phyloP scores from a whole-genome alignment of 92 coral and sea anemone genomes.

The Phymanthus crucifer region DNA sequence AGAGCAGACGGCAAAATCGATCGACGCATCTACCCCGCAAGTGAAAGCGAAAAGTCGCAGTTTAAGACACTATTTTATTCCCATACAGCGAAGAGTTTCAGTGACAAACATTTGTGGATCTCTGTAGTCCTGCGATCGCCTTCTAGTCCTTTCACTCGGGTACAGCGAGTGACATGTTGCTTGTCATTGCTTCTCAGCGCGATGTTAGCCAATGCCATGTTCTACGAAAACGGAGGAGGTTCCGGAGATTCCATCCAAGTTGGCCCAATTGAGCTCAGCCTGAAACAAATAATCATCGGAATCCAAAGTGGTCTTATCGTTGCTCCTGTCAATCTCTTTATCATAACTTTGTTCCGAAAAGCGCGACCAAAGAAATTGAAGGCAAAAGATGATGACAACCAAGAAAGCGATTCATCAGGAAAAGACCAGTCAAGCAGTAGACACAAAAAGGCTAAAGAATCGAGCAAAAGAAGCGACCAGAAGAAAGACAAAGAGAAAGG shows the following conservation, averaged over 20 bases:
- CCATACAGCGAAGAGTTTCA: constrained; percentile 32
- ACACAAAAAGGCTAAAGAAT: not conserved
- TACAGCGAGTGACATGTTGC: constrained; percentile 75
- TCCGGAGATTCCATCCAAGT: constrained; percentile 48
- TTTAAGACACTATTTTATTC: constrained; percentile 69
- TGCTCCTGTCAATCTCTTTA: constrained; percentile 65
- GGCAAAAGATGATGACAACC: not conserved
- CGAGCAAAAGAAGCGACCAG: constrained; percentile 1
- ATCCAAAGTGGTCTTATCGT: constrained; percentile 72
- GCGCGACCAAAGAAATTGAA: constrained; percentile 61
- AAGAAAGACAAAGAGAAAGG: constrained; percentile 37
- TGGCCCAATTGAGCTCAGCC: constrained; percentile 71
- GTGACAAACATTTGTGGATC: constrained; percentile 83
- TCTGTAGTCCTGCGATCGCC: constrained; percentile 81
- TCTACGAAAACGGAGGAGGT: constrained; percentile 53
- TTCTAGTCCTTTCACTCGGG: constrained; percentile 68
- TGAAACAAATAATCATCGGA: constrained; percentile 71
- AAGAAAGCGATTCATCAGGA: not conserved
- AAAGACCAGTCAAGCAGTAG: not conserved
- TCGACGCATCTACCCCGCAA: constrained; percentile 55
- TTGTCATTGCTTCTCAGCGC: constrained; percentile 68
- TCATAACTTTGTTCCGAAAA: constrained; percentile 72
- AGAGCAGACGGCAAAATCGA: constrained; percentile 78
- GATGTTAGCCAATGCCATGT: constrained; percentile 96
- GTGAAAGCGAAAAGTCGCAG: constrained; percentile 55